phyloP scores from a whole-genome alignment of 2,888 invertebrate genomes.

The Archips crataeganus region DNA sequence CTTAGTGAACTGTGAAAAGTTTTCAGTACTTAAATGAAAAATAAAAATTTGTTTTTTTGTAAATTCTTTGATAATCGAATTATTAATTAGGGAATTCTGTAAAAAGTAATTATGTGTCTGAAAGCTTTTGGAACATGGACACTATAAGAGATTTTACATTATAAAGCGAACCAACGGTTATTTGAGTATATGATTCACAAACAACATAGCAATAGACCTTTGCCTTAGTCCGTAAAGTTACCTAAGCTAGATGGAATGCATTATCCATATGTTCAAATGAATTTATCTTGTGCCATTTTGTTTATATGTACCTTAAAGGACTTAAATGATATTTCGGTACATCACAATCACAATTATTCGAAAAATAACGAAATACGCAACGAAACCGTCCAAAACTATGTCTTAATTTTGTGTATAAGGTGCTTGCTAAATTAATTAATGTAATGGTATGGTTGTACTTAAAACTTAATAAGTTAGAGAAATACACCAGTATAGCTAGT shows the following conservation, averaged over 20 bases:
- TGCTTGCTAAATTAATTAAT: slow-evolving; percentile 19
- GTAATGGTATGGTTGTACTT: slow-evolving; percentile 35
- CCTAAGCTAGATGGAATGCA: slow-evolving; percentile 51
- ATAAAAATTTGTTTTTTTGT: background rate
- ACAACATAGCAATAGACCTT: slow-evolving; percentile 23
- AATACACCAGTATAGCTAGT: slow-evolving; percentile 39
- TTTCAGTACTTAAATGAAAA: background rate
- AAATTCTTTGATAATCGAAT: background rate
- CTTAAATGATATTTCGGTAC: slow-evolving; percentile 31
- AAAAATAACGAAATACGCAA: slow-evolving; percentile 57
- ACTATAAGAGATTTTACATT: background rate
- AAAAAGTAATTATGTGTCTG: background rate
- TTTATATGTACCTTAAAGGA: slow-evolving; percentile 39
- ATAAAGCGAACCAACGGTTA: slow-evolving; percentile 49
- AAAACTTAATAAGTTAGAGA: slow-evolving; percentile 10
- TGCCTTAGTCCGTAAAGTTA: slow-evolving; percentile 52
- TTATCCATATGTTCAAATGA: slow-evolving; percentile 55
- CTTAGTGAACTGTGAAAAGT: slow-evolving; percentile 13
- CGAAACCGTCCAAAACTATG: slow-evolving; percentile 70
- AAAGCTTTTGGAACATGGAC: background rate
- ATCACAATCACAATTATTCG: slow-evolving; percentile 26
- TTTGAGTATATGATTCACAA: slow-evolving; percentile 47
- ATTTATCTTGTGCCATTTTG: slow-evolving; percentile 73
- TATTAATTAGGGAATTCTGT: background rate
- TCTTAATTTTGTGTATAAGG: slow-evolving; percentile 19